Percentiles rank a stretch among this genome's conserved stretches.
Evolutionary conservation across 2,888 invertebrate genomes (phyloP).

Genomic region (Syritta pipiens): DNA sequence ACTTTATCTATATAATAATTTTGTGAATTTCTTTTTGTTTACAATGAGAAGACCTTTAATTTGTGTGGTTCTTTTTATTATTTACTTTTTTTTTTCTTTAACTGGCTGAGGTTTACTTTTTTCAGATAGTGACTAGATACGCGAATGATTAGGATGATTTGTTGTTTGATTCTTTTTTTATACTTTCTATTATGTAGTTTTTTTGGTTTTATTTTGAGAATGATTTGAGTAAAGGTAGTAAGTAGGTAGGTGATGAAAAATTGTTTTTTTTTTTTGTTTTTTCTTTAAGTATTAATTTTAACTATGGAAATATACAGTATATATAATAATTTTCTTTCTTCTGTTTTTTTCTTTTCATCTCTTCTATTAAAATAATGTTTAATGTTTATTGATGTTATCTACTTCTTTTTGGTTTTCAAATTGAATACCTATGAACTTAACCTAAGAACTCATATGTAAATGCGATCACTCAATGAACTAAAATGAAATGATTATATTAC

Average conservation of each 20-base stretch:
- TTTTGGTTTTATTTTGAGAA: slow-evolving; percentile 50
- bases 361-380: slow-evolving; percentile 61
- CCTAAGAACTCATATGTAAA: slow-evolving; percentile 35
- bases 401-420: slow-evolving; percentile 55
- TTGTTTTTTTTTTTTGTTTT: slow-evolving; percentile 18
- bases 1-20: slow-evolving; percentile 51
- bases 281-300: slow-evolving; percentile 55
- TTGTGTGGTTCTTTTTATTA: slow-evolving; percentile 61
- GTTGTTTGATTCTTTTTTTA: slow-evolving; percentile 48
- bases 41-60: slow-evolving; percentile 66
- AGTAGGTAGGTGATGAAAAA: slow-evolving; percentile 65
- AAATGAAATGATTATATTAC: slow-evolving; percentile 41
- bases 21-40: slow-evolving; percentile 52
- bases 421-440: slow-evolving; percentile 57
- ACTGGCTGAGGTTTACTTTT: slow-evolving; percentile 60
- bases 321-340: slow-evolving; percentile 56
- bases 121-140: slow-evolving; percentile 64
- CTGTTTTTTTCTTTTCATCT: slow-evolving; percentile 61
- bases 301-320: slow-evolving; percentile 68
- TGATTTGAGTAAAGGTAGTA: slow-evolving; percentile 67
- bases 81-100: slow-evolving; percentile 26
- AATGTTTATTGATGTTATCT: slow-evolving; percentile 64
- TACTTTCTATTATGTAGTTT: slow-evolving; percentile 52
- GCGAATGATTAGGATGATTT: slow-evolving; percentile 67
- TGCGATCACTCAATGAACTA: slow-evolving; percentile 54